Conservation (phyloP, 2,113 vertebrate species). For the Heterotis niloticus region DNA sequence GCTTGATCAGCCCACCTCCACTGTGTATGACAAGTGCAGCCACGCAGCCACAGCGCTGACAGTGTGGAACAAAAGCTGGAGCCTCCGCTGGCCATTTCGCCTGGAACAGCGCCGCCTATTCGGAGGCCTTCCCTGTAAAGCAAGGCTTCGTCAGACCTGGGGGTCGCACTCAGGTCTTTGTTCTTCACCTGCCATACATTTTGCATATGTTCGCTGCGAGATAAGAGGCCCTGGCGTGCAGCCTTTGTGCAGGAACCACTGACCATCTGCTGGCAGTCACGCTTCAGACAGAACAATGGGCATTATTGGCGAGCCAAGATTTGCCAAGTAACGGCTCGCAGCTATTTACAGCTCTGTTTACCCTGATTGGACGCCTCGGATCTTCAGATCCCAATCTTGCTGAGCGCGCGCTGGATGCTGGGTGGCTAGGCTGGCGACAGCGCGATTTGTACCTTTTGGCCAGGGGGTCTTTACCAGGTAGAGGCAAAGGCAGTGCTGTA, state of each 20-base stretch:
- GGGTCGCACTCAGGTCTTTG: background rate
- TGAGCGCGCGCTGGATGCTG: background rate
- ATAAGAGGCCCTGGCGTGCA: slow-evolving; percentile 13
- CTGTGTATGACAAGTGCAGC: no score
- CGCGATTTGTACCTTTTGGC: no score
- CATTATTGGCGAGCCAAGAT: slow-evolving; percentile 21
- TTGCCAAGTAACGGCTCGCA: background rate
- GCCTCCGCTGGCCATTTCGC: no score
- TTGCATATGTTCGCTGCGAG: slow-evolving; percentile 25
- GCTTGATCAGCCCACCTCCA: no score
- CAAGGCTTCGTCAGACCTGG: background rate
- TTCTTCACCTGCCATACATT: slow-evolving; percentile 24
- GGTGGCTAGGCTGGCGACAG: background rate
- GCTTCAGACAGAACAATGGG: slow-evolving; percentile 18
- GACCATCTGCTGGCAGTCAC: slow-evolving; percentile 26
- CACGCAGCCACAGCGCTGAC: background rate
- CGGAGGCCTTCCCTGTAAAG: background rate
- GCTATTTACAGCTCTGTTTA: slow-evolving; percentile 18
- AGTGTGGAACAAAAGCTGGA: background rate
- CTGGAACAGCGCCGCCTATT: no score
- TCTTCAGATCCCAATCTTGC: background rate
- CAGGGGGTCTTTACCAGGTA: no score
- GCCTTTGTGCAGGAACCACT: slow-evolving; percentile 8
- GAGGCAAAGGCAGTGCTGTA: no score
- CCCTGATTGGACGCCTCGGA: background rate